phyloP scores from a whole-genome alignment of 2,888 invertebrate species.

The Dyspetes luteomarginatus region DNA sequence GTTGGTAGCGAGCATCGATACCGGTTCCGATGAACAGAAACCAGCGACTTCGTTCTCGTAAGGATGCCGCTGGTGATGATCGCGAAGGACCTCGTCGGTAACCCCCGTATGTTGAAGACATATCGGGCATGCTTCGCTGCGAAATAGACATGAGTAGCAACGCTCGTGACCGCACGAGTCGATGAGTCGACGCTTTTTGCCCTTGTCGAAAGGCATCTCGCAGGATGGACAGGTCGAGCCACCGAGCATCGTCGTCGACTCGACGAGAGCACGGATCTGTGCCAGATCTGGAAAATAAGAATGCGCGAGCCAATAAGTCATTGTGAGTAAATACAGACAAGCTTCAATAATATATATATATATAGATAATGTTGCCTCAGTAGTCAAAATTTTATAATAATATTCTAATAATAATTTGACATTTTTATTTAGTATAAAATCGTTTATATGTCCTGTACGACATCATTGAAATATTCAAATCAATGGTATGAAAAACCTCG shows the following conservation, averaged over 20 bases:
- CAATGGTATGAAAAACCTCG: no score
- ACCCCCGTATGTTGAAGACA: conserved; percentile 84
- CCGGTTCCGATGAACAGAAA: conserved; percentile 70
- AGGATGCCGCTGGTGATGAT: conserved; percentile 82
- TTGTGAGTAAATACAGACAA: not conserved
- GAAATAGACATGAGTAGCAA: conserved; percentile 97
- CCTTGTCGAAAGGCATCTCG: conserved; percentile 97
- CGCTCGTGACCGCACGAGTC: conserved; percentile 98
- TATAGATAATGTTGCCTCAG: no score
- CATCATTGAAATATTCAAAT: no score
- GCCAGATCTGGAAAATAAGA: conserved; percentile 89
- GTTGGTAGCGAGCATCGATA: conserved; percentile 72
- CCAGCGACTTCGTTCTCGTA: conserved; percentile 71
- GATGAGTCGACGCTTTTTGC: conserved; percentile 96
- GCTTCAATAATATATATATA: no score
- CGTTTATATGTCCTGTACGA: no score
- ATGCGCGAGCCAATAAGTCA: not conserved
- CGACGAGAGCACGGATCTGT: conserved; percentile 91
- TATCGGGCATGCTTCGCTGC: conserved; percentile 95
- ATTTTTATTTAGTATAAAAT: no score
- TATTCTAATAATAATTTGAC: no score
- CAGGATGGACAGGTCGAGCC: conserved; percentile 91
- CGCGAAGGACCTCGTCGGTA: conserved; percentile 83
- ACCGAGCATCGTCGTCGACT: conserved; percentile 88
- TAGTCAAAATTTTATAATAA: no score